Base-by-base conservation (phyloP, 2,113 vertebrate species). In the Oncorhynchus tshawytscha region DNA sequence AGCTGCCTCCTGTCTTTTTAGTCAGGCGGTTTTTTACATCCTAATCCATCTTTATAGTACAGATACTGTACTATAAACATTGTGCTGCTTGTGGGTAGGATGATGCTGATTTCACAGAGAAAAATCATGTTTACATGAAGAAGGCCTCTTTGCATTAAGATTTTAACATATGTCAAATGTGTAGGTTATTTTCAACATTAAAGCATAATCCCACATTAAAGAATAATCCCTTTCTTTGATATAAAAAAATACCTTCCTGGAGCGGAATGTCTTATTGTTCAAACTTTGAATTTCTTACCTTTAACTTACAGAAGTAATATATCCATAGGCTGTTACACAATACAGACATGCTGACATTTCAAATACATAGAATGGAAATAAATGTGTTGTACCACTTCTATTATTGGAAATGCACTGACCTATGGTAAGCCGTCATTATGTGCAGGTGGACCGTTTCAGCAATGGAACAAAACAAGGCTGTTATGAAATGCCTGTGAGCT, bases 281-380 rank as follows among this genome's bases (percentile, higher is more conserved):
- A 22, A 69, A 69, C 11, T 31, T 45, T 27, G 12, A 49, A 15
- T 45, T 45, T 75, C 29, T 34, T 68, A 51, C 71, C 27, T 54
- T n/a, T 59, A 75, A 67, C 27, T 67, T 39, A 57, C 51, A 67
- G 39, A 51, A 59, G 66, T 16, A n/a, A 62, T 16, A 75, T 45
- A 54, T 62, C 67, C 73, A 67, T 48, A 67, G 18, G 69, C 24
- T 66, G 29, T 66, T 74, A 75, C 22, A 20, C 67, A 79, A 65
- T 57, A 7, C 59, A 54, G 71, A 54, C 72, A 62, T 68, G 34
- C 31, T 79, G 78, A 70, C 73, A 80, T 80, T 80, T 71, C 20
- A 67, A 70, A 66, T 75, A 45, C 22, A 75, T 57, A 73, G 31
- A 67, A 71, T 66, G 78, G 31, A 75, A 71, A 79, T 73, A 1